Base-by-base conservation (phyloP, 1,140 invertebrate species). In the Pollicipes pollicipes region DNA sequence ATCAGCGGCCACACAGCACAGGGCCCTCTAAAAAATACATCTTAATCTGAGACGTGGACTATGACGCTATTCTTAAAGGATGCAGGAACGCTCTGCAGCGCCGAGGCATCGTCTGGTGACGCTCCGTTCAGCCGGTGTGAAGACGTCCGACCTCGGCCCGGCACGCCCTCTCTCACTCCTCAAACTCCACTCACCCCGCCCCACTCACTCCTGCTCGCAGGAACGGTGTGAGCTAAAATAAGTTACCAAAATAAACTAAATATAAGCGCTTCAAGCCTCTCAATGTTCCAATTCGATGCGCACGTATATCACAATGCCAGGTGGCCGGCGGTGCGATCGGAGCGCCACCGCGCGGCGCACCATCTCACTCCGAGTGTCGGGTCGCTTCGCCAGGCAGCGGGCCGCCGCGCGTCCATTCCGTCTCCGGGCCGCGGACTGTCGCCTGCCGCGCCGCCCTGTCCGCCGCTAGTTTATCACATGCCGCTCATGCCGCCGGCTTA, bases 181-280 rank as follows among this genome's bases (percentile, higher is more conserved):
- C n/a, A n/a, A n/a, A n/a, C n/a, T n/a, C n/a, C n/a, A 21, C 45
- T 58, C 45, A 58, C 45, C 45, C 6, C 8, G 2, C 45, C 45
- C 13, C 45, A 58, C 17, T 58, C 45, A 58, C 10, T 24, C 13
- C 45, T 58, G 13, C 21, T 6, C 45, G 10, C 45, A 21, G 24
- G 21, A 17, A 24, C 13, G 45, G 45, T 24, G 8, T 21, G 45
- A 10, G 13, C 2, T 21, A 58, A 10, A 58, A 58, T 58, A 58
- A 58, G 24, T 58, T 58, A 58, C 45, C 45, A 58, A 58, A 58
- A 58, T 58, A 58, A 58, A 58, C 45, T 58, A 58, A 58, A 58
- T 3, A 21, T 58, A 58, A 58, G 45, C 45, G 45, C 45, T 58
- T 58, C 45, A 58, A 58, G 45, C 45, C 45, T 58, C 45, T 10